Evolutionary conservation across 2,113 vertebrate genomes (phyloP).

Genomic region (Phaethon lepturus): DNA sequence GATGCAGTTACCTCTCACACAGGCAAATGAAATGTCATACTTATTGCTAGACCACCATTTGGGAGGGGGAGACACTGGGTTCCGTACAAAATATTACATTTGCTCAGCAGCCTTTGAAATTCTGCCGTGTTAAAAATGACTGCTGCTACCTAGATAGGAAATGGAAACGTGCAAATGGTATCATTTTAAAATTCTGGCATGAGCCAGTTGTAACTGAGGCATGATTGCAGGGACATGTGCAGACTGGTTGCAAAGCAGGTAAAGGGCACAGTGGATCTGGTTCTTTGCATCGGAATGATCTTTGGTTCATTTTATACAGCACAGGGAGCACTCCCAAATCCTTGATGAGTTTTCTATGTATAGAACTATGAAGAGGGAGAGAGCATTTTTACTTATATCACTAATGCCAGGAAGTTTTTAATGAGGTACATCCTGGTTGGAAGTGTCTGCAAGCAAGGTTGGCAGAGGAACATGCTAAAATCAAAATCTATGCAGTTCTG

Average conservation of each 20-base stretch:
- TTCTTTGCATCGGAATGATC: neutral
- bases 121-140: neutral
- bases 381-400: neutral
- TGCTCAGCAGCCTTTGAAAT: neutral
- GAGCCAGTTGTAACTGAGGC: neutral
- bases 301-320: neutral
- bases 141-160: neutral
- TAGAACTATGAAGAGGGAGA: neutral
- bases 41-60: neutral
- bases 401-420: neutral
- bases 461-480: neutral
- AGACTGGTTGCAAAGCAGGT: neutral
- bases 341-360: neutral
- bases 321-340: neutral
- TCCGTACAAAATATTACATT: neutral
- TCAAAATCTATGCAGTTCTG: neutral
- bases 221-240: neutral
- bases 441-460: neutral
- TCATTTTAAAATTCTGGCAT: neutral
- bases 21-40: neutral
- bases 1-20: neutral
- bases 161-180: neutral
- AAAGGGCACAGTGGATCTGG: neutral
- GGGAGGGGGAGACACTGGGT: accelerated
- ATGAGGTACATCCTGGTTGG: neutral